Evolutionary conservation across 2,888 invertebrate species (phyloP), one percentile per base, ranked within the genome.

Genomic region (Cyclophora albipunctata): DNA sequence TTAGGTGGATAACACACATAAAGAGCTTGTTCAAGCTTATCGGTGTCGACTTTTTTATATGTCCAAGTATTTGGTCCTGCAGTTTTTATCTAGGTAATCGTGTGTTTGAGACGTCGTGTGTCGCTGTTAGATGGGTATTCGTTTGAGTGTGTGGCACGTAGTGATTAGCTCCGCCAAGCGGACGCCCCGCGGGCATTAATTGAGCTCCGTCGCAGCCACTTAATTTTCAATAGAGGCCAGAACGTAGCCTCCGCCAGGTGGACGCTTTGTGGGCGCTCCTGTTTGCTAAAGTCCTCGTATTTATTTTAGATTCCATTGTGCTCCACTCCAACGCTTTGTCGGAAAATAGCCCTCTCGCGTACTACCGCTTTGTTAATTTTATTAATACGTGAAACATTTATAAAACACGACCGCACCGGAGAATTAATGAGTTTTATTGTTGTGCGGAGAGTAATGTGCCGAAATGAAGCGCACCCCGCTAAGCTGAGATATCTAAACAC

Each of bases 301-400:
- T 87, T 88, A 88, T 87, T 88, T 85, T 87, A 86, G 80, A 83
- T 81, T 78, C 84, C 74, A 84, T 87, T 87, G 87, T 87, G 65
- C 74, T 73, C 60, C 75, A 75, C 76, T 78, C 80, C 77, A 63
- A 78, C 80, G 83, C 84, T 86, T 84, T 85, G 84, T 82, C 76
- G 79, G 75, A 69, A 78, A 82, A 84, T 84, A 81, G 83, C 84
- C 84, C 82, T 79, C 79, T 73, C 74, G 75, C 76, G 75, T 72
- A 75, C 77, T 60, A 60, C 62, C 71, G 81, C 85, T 86, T 87
- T 87, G 88, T 87, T 86, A 87, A 87, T 88, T 85, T 88, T 87
- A 88, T 88, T 85, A 88, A 86, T 86, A 84, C 80, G 79, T 87
- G 80, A 87, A 88, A 87, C 86, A 86, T 88, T 87, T 83, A 87